Base-by-base conservation (phyloP, 2,888 invertebrate genomes). In the Plusia festucae region DNA sequence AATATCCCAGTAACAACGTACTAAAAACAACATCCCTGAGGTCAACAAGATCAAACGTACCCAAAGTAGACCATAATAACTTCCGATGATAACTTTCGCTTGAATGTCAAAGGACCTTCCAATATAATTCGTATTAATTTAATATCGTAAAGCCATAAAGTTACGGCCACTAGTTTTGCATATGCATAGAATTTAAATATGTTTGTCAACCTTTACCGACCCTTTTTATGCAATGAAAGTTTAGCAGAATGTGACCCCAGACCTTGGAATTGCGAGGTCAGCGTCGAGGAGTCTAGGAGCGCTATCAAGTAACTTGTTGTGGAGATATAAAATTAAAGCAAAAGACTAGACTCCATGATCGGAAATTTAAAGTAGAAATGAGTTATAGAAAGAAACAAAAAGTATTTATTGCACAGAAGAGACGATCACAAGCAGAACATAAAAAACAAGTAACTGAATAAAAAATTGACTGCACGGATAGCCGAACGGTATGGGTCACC, bases 201-300 rank as follows among this genome's bases (percentile, higher is more conserved):
- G 79, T 79, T 79, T 81, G 79, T 75, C 53, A 61, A 70, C 63
- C 65, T 65, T 51, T 16, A 64, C 61, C 65, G 65, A 59, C 53
- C 79, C 79, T 72, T 67, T 59, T 66, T 70, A 73, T 60, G 72
- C 63, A 75, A 69, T 69, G 79, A 78, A 78, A 81, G 65, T 71
- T 68, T 72, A 59, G 65, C 80, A 81, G 60, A 64, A 74, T 69
- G 65, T 65, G 56, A 64, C 55, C 74, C 61, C 40, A 22, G 69
- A 63, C 74, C 56, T 65, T 30, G 18, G 53, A 67, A 62, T 13
- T 55, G 62, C 56, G 61, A 63, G 44, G 56, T 69, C 60, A 59
- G 65, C 60, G 46, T 53, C 59, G 34, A 55, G 40, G 16, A 53
- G 40, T 53, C 44, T 51, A 40, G 49, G 46, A 18, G 34, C 11